Percentiles rank a stretch among this genome's conserved stretches.
These are phyloP conservation scores for Manis pentadactyla DNA, from an alignment of 2,797 vertebrate species.

Conservation along the genomic window DNA sequence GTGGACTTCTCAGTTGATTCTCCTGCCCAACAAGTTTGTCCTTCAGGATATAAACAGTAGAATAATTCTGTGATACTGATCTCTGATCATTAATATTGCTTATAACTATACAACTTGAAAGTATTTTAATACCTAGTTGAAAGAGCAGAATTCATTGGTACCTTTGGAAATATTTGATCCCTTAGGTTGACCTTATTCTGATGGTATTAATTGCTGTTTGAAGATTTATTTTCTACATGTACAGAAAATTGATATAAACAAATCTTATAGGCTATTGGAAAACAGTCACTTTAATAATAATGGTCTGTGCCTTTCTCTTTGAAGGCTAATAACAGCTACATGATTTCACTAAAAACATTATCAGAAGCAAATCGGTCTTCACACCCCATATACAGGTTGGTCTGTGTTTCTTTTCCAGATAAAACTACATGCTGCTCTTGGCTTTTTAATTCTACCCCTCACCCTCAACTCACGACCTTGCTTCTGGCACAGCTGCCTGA, in stretches of 20 bases:
- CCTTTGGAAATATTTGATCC: background rate
- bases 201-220: background rate
- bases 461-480: background rate
- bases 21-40: background rate
- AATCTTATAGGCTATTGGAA: background rate
- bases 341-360: background rate
- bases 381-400: background rate
- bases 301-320: background rate
- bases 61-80: background rate
- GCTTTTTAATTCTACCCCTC: background rate
- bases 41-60: background rate
- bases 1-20: rapidly evolving
- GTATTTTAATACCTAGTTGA: background rate
- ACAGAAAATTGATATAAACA: background rate
- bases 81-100: background rate
- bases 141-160: background rate
- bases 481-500: background rate
- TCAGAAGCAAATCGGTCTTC: background rate
- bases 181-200: background rate
- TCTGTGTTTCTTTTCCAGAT: background rate
- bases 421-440: background rate
- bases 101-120: background rate
- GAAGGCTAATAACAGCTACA: background rate
- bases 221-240: background rate
- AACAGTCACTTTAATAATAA: background rate